These are phyloP conservation scores for Brachyistius frenatus DNA, from an alignment of 2,113 vertebrate genomes.

Conservation along the genomic window DNA sequence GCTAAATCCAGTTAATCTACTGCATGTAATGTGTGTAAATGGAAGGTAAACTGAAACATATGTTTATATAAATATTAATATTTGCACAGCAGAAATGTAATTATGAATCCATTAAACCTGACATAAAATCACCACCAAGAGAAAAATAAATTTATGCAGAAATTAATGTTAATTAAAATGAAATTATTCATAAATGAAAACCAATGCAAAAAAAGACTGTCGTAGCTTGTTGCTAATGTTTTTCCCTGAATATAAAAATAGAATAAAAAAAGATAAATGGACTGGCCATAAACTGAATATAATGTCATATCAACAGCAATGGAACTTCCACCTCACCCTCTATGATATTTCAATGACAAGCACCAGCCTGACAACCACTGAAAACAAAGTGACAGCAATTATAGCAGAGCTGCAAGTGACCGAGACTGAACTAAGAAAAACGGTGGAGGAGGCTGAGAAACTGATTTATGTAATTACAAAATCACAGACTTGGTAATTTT, in stretches of 20 bases:
- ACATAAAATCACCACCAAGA: neutral
- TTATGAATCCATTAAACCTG: neutral
- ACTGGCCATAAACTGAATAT: neutral
- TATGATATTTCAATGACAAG: slow-evolving; percentile 44
- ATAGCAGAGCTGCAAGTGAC: slow-evolving; percentile 8
- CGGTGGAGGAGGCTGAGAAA: slow-evolving; percentile 15
- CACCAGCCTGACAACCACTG: slow-evolving; percentile 38
- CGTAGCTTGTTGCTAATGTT: no score
- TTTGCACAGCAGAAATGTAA: neutral
- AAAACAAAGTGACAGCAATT: slow-evolving; percentile 56
- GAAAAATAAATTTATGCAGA: neutral
- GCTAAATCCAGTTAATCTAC: neutral
- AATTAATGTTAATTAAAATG: neutral
- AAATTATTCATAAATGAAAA: neutral
- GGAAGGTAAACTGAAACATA: neutral
- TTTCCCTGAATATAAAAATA: no score
- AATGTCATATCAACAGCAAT: neutral
- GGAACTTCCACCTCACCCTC: neutral
- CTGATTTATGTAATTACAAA: slow-evolving; percentile 35
- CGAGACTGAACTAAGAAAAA: slow-evolving; percentile 26
- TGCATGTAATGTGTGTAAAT: neutral
- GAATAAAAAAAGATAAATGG: neutral
- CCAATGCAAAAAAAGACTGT: neutral
- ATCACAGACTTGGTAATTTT: slow-evolving; percentile 26
- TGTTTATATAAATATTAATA: neutral